These are phyloP conservation scores for Physocephala rufipes DNA, from an alignment of 2,888 invertebrate genomes.

Conservation along the genomic window DNA sequence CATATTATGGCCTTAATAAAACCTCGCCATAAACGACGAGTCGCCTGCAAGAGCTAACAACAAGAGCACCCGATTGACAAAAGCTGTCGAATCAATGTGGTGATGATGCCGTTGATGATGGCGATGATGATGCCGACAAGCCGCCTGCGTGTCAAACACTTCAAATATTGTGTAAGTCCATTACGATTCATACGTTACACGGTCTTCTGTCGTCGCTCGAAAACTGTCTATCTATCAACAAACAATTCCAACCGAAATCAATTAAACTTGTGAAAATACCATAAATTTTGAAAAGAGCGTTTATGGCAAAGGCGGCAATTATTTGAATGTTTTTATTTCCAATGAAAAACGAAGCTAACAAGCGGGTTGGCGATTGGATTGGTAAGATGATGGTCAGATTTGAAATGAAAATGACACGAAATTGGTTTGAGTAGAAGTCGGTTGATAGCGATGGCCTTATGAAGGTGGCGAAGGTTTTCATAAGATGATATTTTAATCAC, in stretches of 20 bases:
- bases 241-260: constrained; percentile 51
- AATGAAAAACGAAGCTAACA: no score
- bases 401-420: no score
- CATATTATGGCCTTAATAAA: constrained; percentile 44
- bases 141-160: constrained; percentile 16
- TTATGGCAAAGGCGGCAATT: constrained; percentile 26
- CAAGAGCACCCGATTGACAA: no score
- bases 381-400: no score
- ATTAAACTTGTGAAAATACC: constrained; percentile 59
- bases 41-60: neutral
- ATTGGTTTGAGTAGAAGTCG: no score
- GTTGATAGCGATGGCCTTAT: no score
- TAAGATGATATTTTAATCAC: no score
- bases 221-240: neutral
- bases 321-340: constrained; percentile 33
- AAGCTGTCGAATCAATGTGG: neutral
- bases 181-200: no score
- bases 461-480: no score
- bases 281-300: constrained; percentile 52
- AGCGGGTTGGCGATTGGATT: no score
- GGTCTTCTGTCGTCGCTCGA: neutral
- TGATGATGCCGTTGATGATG: constrained; percentile 17
- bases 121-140: constrained; percentile 16
- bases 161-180: constrained; percentile 20
- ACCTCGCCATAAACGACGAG: constrained; percentile 28